phyloP scores from a whole-genome alignment of 1,140 invertebrate species.

The Macrostomum lignano region DNA sequence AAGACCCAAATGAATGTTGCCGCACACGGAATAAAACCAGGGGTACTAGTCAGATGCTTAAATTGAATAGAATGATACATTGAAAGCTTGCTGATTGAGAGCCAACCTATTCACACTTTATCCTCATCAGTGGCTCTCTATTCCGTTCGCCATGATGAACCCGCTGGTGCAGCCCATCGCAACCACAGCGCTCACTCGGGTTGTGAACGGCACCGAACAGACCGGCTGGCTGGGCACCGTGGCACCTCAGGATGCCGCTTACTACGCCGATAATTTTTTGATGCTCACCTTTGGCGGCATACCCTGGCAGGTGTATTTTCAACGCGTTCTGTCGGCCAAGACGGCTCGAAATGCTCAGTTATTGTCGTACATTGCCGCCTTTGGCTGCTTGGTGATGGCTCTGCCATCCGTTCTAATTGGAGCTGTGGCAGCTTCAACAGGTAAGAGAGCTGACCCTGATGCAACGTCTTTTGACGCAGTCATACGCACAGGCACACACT shows the following conservation, averaged over 20 bases:
- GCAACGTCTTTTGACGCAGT: too few relatives aligned
- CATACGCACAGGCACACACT: too few relatives aligned
- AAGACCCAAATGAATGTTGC: too few relatives aligned
- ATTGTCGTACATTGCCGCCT: conserved; percentile 69
- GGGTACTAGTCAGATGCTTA: too few relatives aligned
- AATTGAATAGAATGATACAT: too few relatives aligned
- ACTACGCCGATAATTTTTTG: conserved; percentile 62
- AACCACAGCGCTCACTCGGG: conserved; percentile 46
- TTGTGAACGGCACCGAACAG: too few relatives aligned
- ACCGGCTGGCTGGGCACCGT: conserved; percentile 52
- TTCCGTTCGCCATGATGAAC: conserved; percentile 71
- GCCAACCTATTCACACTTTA: too few relatives aligned
- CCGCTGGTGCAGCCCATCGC: conserved; percentile 46
- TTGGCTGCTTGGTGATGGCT: conserved; percentile 78
- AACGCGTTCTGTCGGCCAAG: conserved; percentile 75
- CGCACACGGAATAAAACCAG: too few relatives aligned
- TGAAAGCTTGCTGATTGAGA: too few relatives aligned
- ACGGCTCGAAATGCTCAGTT: conserved; percentile 64
- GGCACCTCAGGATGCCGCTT: conserved; percentile 40
- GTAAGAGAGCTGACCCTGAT: too few relatives aligned
- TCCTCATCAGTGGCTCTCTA: conserved; percentile 76
- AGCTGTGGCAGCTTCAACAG: conserved; percentile 67
- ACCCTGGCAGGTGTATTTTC: conserved; percentile 66
- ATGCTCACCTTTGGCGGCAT: conserved; percentile 81
- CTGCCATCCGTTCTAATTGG: conserved; percentile 81